A percentile compares a stretch with the other conserved stretches of the same genome.
Evolutionary conservation across 2,113 vertebrate genomes (phyloP).

Genomic region (Lathamus discolor): DNA sequence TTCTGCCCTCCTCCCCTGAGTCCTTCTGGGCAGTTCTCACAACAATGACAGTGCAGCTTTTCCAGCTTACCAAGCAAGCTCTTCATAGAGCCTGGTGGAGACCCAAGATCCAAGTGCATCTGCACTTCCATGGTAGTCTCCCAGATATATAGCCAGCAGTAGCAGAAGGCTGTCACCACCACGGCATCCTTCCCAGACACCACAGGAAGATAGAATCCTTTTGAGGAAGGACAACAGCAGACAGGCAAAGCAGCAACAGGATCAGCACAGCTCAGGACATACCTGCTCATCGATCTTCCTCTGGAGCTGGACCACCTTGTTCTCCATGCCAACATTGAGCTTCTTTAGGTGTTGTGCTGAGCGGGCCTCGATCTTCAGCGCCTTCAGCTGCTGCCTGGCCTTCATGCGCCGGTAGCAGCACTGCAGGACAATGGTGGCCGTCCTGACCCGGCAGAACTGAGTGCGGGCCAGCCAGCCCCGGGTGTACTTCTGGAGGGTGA

Average conservation of each 20-base stretch:
- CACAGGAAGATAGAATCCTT: neutral
- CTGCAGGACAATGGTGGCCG: constrained; percentile 85
- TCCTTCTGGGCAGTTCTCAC: neutral
- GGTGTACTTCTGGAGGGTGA: constrained; percentile 81
- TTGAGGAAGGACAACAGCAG: neutral
- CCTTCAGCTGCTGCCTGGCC: constrained; percentile 82
- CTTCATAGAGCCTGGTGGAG: neutral
- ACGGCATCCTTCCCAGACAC: accelerated
- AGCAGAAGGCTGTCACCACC: neutral
- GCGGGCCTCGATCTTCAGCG: constrained; percentile 90
- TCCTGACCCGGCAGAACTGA: constrained; percentile 61
- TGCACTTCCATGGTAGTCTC: too few species aligned
- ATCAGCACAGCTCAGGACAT: neutral
- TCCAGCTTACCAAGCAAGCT: neutral
- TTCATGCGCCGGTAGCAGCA: constrained; percentile 81
- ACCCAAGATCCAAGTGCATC: neutral
- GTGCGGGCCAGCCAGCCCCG: constrained; percentile 85
- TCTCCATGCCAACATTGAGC: constrained; percentile 96
- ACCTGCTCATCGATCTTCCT: constrained; percentile 96
- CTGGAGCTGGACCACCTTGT: constrained; percentile 95
- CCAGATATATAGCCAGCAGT: accelerated
- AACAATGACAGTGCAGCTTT: accelerated
- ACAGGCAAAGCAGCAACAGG: neutral
- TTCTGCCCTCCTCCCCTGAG: neutral
- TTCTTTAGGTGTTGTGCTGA: constrained; percentile 87